Conservation (phyloP, 2,797 vertebrate species). For the Sternotherus odoratus region DNA sequence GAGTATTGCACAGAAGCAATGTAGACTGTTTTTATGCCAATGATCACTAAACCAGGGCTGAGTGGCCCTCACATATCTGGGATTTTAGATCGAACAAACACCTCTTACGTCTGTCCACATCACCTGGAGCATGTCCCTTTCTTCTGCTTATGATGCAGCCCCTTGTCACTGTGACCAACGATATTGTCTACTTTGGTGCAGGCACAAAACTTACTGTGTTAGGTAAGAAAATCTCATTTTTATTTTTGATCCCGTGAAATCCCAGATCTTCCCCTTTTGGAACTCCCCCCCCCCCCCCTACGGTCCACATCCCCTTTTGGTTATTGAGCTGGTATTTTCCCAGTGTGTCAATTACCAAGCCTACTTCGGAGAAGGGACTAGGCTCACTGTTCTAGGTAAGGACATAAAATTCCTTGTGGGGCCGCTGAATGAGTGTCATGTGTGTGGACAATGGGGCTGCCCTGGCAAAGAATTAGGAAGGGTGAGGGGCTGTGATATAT, state of each 20-base stretch:
- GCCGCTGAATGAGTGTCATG: neutral
- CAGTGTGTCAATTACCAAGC: constrained; percentile 75
- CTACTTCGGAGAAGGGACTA: constrained; percentile 78
- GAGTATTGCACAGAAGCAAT: neutral
- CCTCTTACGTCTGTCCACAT: neutral
- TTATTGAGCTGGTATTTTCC: constrained; percentile 33
- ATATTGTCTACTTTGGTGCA: constrained; percentile 25
- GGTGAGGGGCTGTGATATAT: neutral
- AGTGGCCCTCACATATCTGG: neutral
- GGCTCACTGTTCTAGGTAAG: constrained; percentile 78
- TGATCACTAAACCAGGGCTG: neutral
- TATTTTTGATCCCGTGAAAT: neutral
- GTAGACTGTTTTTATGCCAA: neutral
- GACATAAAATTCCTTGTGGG: neutral
- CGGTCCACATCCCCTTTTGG: constrained; percentile 32
- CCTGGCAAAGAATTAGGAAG: neutral
- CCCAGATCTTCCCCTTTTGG: neutral
- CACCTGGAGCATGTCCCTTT: neutral
- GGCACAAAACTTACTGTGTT: constrained; percentile 76
- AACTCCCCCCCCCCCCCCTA: neutral
- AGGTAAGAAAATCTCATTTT: constrained; percentile 65
- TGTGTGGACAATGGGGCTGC: neutral
- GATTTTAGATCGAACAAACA: neutral
- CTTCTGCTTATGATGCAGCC: constrained; percentile 22
- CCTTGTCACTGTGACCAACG: constrained; percentile 45